Base-by-base conservation (phyloP, 1,140 invertebrate species). In the Eufriesea mexicana region DNA sequence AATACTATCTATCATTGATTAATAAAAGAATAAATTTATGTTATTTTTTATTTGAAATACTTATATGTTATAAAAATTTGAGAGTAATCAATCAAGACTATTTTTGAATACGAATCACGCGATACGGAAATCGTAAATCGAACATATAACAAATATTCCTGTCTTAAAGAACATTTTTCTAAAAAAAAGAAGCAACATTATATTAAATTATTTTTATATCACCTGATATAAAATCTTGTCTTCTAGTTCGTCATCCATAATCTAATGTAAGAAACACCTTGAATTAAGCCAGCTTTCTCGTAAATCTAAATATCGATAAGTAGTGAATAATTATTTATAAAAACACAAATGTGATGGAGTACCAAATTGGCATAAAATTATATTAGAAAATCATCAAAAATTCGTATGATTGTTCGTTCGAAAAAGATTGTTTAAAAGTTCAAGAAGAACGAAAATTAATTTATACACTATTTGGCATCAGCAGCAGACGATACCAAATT, bases 161-260 rank as follows among this genome's bases (percentile, higher is more conserved):
- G 20, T 35, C 9, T 28, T 9, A n/a, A 54, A 45, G n/a, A 49
- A 18, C 25, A 23, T 55, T 77, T 54, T 25, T 35, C 6, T 85
- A 12, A 61, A 76, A 77, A n/a, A 0, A 18, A 54, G 59, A 54
- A 42, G 66, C 28, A 76, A 51, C n/a, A 10, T 55, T 68, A 62
- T 28, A 66, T 45, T 71, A 20, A 42, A 61, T 54, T n/a, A 45
- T 80, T 67, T 70, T 42, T 70, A 47, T 67, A 73, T 89, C 79
- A 94, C 93, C 93, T 98, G 97, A 93, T 97, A 97, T 86, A 98
- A 95, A 89, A 98, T 96, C 95, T 96, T 96, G 90, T 98, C 97
- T 94, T 98, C 97, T 91, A 98, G 94, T 95, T 97, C 97, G 96
- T 98, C 97, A 96, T 98, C 97, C 97, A 98, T 98, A 90, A 84